Conservation (phyloP, 2,113 vertebrate genomes). For the Hyaena hyaena region DNA sequence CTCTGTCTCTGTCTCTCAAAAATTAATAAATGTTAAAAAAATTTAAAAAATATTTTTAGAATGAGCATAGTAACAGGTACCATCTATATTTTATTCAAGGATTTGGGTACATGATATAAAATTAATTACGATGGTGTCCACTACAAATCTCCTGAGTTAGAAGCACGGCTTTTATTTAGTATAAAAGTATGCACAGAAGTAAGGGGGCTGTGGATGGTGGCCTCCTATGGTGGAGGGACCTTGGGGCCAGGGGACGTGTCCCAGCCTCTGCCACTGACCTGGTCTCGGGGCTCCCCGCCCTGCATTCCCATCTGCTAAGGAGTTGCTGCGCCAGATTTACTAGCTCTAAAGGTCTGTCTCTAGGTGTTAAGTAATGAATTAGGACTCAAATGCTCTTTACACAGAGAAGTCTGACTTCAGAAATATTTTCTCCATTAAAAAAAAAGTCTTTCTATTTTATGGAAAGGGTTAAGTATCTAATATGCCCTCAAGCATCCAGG, state of each 20-base stretch:
- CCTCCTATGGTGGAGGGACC: background rate
- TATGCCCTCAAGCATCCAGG: slow-evolving; percentile 77
- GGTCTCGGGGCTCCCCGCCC: background rate
- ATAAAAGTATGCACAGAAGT: background rate
- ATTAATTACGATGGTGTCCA: background rate
- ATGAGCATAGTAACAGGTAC: background rate
- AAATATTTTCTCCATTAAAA: background rate
- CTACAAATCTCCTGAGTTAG: background rate
- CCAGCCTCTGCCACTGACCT: background rate
- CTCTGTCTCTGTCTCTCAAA: too few relatives aligned
- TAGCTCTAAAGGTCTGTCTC: background rate
- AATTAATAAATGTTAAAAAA: too few relatives aligned
- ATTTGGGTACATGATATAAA: background rate
- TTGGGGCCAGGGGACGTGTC: background rate
- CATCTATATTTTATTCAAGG: background rate
- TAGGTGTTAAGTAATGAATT: background rate
- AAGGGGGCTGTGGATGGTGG: background rate
- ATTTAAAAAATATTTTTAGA: background rate
- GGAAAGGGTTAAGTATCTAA: slow-evolving; percentile 82
- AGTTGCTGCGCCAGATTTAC: too few relatives aligned
- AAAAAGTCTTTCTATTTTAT: background rate
- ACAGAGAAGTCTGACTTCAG: background rate
- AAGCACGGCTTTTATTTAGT: slow-evolving; percentile 10
- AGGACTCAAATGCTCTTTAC: background rate
- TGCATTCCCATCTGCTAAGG: background rate